Evolutionary conservation across 2,797 vertebrate species (phyloP).

Genomic region (Esox masquinongy): DNA sequence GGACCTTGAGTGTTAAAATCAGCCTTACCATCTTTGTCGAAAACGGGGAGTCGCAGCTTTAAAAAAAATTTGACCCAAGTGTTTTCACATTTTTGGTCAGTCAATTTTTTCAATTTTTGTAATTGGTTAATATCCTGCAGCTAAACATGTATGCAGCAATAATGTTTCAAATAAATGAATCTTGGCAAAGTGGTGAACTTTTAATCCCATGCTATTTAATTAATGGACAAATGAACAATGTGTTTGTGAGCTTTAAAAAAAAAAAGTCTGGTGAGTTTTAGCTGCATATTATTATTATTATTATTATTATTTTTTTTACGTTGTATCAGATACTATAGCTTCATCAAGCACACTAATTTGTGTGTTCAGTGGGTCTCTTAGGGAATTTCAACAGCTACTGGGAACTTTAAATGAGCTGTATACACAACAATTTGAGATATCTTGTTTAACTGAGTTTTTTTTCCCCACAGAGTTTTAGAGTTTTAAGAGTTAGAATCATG

Average conservation of each 20-base stretch:
- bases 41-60: slow-evolving; percentile 58
- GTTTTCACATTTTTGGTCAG: slow-evolving; percentile 30
- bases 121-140: slow-evolving; percentile 8
- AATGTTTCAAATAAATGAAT: slow-evolving; percentile 27
- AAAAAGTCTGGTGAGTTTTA: not conserved
- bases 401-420: not conserved
- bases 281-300: not conserved
- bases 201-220: slow-evolving; percentile 32
- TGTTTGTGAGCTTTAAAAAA: not conserved
- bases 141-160: slow-evolving; percentile 45
- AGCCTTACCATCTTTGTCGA: slow-evolving; percentile 58
- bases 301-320: slow-evolving; percentile 6
- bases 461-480: not conserved
- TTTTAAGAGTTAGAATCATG: not conserved
- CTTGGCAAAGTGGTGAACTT: not conserved
- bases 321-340: not conserved
- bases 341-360: slow-evolving; percentile 2
- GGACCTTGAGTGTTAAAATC: slow-evolving; percentile 42
- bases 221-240: slow-evolving; percentile 33
- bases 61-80: slow-evolving; percentile 45
- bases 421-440: not conserved
- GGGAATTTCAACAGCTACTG: not conserved
- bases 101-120: slow-evolving; percentile 19
- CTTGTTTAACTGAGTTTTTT: not conserved
- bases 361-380: not conserved